Evolutionary conservation across 2,888 invertebrate genomes (phyloP).

Genomic region (Agapostemon virescens): DNA sequence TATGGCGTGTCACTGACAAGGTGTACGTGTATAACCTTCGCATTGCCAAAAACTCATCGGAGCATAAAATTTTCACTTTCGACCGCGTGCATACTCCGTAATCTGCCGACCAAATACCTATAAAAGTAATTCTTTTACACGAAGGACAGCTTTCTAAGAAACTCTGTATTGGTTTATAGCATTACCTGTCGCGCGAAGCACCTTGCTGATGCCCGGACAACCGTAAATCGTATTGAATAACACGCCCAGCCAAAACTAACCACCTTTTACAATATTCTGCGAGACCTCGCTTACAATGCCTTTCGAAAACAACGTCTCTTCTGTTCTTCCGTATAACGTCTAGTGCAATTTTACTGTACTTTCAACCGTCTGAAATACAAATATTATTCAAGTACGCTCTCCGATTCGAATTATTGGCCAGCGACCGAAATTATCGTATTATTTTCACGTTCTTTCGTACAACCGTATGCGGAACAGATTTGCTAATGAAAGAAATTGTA

Average conservation of each 20-base stretch:
- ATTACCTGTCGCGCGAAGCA: conserved; percentile 74
- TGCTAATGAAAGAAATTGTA: not conserved
- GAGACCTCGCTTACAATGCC: conserved; percentile 10
- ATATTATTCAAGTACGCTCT: not conserved
- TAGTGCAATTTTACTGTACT: not conserved
- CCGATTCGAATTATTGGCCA: not conserved
- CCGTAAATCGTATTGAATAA: conserved; percentile 21
- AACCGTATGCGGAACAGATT: not conserved
- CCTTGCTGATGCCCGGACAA: conserved; percentile 58
- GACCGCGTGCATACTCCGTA: conserved; percentile 4
- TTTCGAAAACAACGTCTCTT: not conserved
- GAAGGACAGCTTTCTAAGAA: conserved; percentile 55
- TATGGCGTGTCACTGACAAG: conserved; percentile 32
- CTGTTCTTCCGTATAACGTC: not conserved
- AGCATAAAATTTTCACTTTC: conserved; percentile 45
- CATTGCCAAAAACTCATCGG: conserved; percentile 10
- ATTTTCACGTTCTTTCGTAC: not conserved
- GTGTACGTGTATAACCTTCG: not conserved
- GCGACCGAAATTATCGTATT: not conserved
- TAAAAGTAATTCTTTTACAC: conserved; percentile 30
- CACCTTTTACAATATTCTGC: conserved; percentile 6
- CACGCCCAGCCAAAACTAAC: conserved; percentile 9
- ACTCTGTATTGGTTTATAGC: conserved; percentile 70
- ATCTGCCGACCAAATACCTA: conserved; percentile 16
- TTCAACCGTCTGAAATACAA: not conserved